Evolutionary conservation across 1,140 invertebrate species (phyloP).

Genomic region (Anastatus disparis): DNA sequence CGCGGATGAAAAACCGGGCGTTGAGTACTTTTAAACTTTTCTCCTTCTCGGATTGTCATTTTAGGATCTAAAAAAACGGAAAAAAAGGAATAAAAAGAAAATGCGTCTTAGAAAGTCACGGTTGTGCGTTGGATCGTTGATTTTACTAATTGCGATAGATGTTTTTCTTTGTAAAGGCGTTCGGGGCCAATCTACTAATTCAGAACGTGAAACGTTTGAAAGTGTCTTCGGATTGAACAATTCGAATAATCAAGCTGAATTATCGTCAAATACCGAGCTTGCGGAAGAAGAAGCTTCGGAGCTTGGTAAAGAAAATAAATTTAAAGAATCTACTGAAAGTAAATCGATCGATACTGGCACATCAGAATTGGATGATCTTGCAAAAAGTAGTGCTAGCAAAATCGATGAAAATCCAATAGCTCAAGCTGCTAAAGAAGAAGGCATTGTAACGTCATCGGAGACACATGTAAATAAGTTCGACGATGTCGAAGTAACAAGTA

Average conservation of each 20-base stretch:
- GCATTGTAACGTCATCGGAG: not conserved
- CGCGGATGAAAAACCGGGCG: too few species aligned
- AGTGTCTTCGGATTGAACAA: constrained; percentile 43
- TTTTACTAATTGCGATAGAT: not conserved
- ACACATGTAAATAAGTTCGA: not conserved
- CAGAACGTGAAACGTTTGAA: constrained; percentile 43
- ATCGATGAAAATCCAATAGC: not conserved
- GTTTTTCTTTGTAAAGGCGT: not conserved
- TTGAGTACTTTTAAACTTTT: too few species aligned
- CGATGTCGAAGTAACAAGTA: constrained; percentile 21
- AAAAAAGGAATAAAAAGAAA: too few species aligned
- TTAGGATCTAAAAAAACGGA: too few species aligned
- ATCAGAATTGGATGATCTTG: constrained; percentile 41
- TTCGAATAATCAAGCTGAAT: not conserved
- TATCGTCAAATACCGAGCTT: too few species aligned
- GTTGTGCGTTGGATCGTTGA: not conserved
- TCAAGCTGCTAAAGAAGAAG: not conserved
- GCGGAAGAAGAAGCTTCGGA: too few species aligned
- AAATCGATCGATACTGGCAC: too few species aligned
- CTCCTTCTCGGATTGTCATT: too few species aligned
- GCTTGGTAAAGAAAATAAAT: too few species aligned
- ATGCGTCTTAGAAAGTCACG: not conserved
- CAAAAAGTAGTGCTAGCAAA: too few species aligned
- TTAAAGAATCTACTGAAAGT: too few species aligned
- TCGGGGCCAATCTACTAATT: not conserved